A percentile compares a stretch with the other conserved stretches of the same genome.
phyloP scores from a whole-genome alignment of 2,113 vertebrate genomes.

The Nothocercus nigrocapillus region DNA sequence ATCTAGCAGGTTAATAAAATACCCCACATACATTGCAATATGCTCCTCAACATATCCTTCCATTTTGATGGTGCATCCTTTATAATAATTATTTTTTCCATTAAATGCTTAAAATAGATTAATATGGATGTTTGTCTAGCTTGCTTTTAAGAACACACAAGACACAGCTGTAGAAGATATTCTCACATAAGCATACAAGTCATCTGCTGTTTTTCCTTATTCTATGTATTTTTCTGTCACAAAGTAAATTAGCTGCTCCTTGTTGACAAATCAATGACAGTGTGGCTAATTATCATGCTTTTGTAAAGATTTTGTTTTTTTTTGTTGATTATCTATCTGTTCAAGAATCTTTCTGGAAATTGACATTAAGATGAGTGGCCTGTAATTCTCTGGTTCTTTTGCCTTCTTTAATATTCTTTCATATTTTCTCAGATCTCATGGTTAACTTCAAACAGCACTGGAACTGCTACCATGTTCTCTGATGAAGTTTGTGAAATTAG shows the following conservation, averaged over 20 bases:
- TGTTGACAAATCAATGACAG: not conserved
- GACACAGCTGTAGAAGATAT: not conserved
- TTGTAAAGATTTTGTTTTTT: not conserved
- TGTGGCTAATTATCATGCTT: not conserved
- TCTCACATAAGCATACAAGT: not conserved
- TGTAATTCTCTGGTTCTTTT: not conserved
- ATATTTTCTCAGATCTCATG: not conserved
- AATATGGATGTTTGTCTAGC: not conserved
- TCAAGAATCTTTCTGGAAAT: not conserved
- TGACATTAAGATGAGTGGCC: not conserved
- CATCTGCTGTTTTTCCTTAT: not conserved
- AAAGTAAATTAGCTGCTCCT: not conserved
- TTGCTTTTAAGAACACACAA: not conserved
- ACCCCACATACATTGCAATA: not conserved
- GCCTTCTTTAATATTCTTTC: not conserved
- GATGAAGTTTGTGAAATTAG: not conserved
- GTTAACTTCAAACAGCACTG: not conserved
- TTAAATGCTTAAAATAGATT: not conserved
- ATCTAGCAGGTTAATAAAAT: not conserved
- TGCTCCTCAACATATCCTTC: not conserved
- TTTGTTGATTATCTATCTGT: not conserved
- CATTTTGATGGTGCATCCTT: not conserved
- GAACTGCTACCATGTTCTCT: not conserved
- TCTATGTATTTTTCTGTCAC: not conserved
- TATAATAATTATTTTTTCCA: not conserved